phyloP scores from a whole-genome alignment of 2,113 vertebrate species.

The Forbesichthys papilliferus region DNA sequence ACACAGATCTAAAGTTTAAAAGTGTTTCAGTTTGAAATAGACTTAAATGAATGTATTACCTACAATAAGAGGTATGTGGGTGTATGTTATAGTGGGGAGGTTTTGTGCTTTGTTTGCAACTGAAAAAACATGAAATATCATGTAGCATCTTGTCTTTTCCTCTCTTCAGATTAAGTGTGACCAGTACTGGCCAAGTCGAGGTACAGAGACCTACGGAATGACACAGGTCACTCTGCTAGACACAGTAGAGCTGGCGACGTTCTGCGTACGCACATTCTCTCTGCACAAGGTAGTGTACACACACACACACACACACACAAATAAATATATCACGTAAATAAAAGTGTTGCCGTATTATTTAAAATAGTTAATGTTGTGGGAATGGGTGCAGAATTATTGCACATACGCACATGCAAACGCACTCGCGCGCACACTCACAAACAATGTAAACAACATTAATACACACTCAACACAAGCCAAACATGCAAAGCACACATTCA shows the following conservation, averaged over 20 bases:
- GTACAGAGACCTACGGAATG: too few species aligned
- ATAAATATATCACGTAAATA: background rate
- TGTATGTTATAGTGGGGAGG: too few species aligned
- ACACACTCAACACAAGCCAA: constrained; percentile 17
- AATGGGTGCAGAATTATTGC: background rate
- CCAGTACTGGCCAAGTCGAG: too few species aligned
- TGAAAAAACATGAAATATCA: background rate
- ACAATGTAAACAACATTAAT: background rate
- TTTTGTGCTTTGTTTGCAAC: too few species aligned
- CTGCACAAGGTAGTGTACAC: background rate
- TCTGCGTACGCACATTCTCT: background rate
- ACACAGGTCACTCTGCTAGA: too few species aligned
- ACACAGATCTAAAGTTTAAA: constrained; percentile 46
- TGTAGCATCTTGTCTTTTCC: background rate
- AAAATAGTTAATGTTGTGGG: too few species aligned
- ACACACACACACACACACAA: constrained; percentile 6
- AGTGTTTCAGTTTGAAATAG: too few species aligned
- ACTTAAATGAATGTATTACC: constrained; percentile 27
- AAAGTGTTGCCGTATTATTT: too few species aligned
- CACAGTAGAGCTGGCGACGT: too few species aligned
- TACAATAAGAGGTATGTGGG: too few species aligned
- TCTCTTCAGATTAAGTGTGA: background rate
- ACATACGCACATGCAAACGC: background rate
- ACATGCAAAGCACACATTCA: background rate
- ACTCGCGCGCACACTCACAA: constrained; percentile 12